phyloP scores from a whole-genome alignment of 2,113 vertebrate genomes.

The Phainopepla nitens region DNA sequence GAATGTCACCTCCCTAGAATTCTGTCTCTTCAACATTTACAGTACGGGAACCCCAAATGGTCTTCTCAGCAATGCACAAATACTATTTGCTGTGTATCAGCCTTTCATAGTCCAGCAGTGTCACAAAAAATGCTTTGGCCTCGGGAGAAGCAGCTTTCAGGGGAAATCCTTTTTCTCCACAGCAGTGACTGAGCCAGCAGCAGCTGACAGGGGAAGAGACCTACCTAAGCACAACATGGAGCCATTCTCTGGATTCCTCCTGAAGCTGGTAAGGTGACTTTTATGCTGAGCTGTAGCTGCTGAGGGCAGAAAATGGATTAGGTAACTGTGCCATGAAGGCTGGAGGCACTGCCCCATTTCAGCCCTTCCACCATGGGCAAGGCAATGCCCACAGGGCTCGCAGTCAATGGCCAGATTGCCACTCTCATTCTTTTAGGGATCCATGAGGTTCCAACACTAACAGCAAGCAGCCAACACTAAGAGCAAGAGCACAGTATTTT shows the following conservation, averaged over 20 bases:
- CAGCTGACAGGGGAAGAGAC: background rate
- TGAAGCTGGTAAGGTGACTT: background rate
- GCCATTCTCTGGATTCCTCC: background rate
- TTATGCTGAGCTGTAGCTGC: background rate
- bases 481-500: background rate
- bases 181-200: background rate
- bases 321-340: background rate
- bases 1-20: background rate
- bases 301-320: background rate
- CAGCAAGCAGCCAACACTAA: background rate
- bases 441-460: background rate
- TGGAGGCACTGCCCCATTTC: background rate
- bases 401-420: background rate
- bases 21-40: background rate
- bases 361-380: background rate
- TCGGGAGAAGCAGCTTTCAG: background rate
- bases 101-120: background rate
- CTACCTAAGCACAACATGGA: background rate
- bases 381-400: background rate
- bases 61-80: background rate
- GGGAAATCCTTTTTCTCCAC: background rate
- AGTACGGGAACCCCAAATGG: background rate
- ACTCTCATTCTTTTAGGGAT: background rate
- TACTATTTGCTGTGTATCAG: background rate
- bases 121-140: background rate